Percentiles rank a stretch among this genome's conserved stretches.
These are phyloP conservation scores for Phenganax subtilis DNA, from an alignment of 92 coral and sea anemone species.

Conservation along the genomic window DNA sequence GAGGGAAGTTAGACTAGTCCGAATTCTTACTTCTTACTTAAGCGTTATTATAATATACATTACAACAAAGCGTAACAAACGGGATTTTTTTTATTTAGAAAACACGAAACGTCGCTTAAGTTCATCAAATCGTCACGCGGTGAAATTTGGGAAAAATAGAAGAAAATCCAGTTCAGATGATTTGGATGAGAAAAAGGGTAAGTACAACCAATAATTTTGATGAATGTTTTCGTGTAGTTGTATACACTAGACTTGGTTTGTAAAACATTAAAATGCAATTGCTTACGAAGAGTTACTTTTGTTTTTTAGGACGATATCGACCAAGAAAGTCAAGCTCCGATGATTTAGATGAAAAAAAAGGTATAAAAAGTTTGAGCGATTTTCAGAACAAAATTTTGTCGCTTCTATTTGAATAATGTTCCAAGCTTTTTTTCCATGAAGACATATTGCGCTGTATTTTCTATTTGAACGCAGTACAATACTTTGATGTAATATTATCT, in stretches of 20 bases:
- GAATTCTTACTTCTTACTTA: not conserved
- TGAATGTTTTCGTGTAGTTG: too few species aligned
- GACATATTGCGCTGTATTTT: too few species aligned
- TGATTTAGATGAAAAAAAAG: slow-evolving; percentile 37
- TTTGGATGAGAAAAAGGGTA: slow-evolving; percentile 34
- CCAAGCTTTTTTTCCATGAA: not conserved
- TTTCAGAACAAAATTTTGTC: too few species aligned
- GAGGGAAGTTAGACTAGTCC: not conserved
- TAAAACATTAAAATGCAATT: not conserved
- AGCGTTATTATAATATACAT: not conserved
- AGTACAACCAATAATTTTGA: not conserved
- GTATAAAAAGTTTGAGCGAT: not conserved
- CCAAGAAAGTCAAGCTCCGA: slow-evolving; percentile 34
- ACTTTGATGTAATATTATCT: not conserved
- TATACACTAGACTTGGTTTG: not conserved
- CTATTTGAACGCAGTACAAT: not conserved
- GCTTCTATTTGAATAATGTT: not conserved
- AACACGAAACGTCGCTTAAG: slow-evolving; percentile 37
- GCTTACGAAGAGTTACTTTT: not conserved
- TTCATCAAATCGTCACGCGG: not conserved
- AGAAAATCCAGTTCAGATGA: slow-evolving; percentile 37
- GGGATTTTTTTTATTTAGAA: slow-evolving; percentile 2
- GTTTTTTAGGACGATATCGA: not conserved
- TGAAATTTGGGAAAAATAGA: slow-evolving; percentile 9
- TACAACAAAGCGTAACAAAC: not conserved